phyloP scores from a whole-genome alignment of 2,797 vertebrate species.

The Thunnus albacares region DNA sequence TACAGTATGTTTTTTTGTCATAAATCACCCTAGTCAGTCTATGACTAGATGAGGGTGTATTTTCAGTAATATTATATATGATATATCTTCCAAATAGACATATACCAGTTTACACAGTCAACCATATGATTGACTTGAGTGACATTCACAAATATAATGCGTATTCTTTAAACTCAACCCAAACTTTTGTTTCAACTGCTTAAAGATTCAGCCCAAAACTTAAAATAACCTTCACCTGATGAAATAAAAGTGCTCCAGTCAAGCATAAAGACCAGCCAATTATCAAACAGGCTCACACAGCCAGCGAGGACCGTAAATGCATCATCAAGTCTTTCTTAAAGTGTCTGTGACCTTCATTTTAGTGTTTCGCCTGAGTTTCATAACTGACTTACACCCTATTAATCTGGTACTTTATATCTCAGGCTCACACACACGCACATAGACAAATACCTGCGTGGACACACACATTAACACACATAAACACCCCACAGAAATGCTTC shows the following conservation, averaged over 20 bases:
- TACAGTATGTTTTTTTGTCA: neutral
- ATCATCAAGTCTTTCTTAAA: slow-evolving; percentile 41
- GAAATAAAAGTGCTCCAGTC: slow-evolving; percentile 13
- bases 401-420: slow-evolving; percentile 54
- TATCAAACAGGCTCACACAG: slow-evolving; percentile 30
- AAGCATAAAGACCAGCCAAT: slow-evolving; percentile 13
- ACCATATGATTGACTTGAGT: neutral
- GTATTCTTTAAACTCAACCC: neutral
- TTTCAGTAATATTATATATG: neutral
- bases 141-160: neutral
- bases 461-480: slow-evolving; percentile 10
- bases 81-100: neutral
- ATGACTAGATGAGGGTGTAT: neutral
- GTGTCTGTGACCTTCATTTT: slow-evolving; percentile 69
- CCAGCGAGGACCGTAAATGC: slow-evolving; percentile 31
- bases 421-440: slow-evolving; percentile 1
- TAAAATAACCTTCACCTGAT: neutral
- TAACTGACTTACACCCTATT: slow-evolving; percentile 43
- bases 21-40: neutral
- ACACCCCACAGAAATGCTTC: slow-evolving; percentile 51
- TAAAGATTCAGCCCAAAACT: neutral
- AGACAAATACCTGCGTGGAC: slow-evolving; percentile 13
- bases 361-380: slow-evolving; percentile 25
- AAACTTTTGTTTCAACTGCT: neutral
- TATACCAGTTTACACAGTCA: neutral